Evolutionary conservation across 2,888 invertebrate species (phyloP), one percentile per base, ranked within the genome.

Genomic region (Gari tellinella): DNA sequence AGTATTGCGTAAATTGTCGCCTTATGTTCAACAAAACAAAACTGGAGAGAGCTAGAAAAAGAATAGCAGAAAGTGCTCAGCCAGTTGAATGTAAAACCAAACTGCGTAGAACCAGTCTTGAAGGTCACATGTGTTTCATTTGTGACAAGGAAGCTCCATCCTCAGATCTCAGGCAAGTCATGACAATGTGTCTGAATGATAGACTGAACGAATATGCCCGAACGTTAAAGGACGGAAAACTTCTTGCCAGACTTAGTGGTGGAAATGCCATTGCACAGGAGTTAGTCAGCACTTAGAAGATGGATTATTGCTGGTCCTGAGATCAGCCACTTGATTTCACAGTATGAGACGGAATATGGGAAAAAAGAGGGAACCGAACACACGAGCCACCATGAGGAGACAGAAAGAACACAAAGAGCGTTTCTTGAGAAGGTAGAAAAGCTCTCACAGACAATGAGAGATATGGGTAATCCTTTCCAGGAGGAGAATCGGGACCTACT

Each of bases 281-380:
- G n/a, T n/a, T n/a, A n/a, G 17, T 48, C 70, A 55, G 81, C 82
- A 41, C 77, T 85, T 7, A 45, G 72, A 57, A 57, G 83, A 57
- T 82, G 85, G 82, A 82, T 80, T 74, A 66, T 82, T 23, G 79
- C 85, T 46, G 82, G 79, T 23, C 84, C 82, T 26, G 77, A 85
- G 56, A 58, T 81, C 2, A 72, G 63, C 43, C 51, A 46, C 12
- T 21, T 84, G n/a, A 61, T 76, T 17, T 15, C 21, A 21, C 38
- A 65, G 40, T 75, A 65, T 41, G 51, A 65, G 58, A 17, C 40
- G 40, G 21, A 25, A 53, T 43, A 76, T 43, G 38, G 43, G 14
- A 14, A 14, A 10, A 51, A 46, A 38, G 19, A 41, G 5, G 43
- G 25, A 41, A n/a, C n/a, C n/a, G n/a, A n/a, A n/a, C n/a, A n/a